phyloP scores from a whole-genome alignment of 2,113 vertebrate genomes.

The Sinosuthora webbiana region DNA sequence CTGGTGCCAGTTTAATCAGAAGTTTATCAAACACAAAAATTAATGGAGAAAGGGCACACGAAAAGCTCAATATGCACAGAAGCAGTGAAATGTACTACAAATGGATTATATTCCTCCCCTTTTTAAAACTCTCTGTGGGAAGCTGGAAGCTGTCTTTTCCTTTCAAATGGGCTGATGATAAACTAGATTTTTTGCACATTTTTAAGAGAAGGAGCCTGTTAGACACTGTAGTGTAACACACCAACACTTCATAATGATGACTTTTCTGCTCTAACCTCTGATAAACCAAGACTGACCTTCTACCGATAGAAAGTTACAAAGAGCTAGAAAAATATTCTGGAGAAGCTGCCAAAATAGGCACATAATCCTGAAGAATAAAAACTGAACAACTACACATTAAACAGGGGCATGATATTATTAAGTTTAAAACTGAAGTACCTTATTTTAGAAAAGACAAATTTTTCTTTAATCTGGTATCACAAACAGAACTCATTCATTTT shows the following conservation, averaged over 20 bases:
- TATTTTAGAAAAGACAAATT: background rate
- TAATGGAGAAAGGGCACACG: background rate
- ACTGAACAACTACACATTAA: background rate
- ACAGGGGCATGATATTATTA: accelerated
- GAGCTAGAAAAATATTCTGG: background rate
- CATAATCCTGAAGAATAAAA: background rate
- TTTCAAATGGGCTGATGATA: background rate
- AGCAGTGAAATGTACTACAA: background rate
- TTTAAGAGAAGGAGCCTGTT: background rate
- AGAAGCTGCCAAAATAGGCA: background rate
- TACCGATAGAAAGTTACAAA: background rate
- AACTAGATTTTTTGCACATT: background rate
- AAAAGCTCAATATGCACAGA: background rate
- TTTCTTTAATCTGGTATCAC: background rate
- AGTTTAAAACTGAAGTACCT: background rate
- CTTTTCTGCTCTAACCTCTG: background rate
- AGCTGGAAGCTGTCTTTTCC: background rate
- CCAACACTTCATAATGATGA: background rate
- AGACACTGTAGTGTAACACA: background rate
- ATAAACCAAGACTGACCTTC: background rate
- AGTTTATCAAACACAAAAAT: background rate
- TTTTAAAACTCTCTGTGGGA: background rate
- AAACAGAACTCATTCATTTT: background rate
- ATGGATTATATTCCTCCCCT: background rate
- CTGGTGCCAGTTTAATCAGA: background rate